Base-by-base conservation (phyloP, 2,888 invertebrate species). In the Chaetoderma sp. region DNA sequence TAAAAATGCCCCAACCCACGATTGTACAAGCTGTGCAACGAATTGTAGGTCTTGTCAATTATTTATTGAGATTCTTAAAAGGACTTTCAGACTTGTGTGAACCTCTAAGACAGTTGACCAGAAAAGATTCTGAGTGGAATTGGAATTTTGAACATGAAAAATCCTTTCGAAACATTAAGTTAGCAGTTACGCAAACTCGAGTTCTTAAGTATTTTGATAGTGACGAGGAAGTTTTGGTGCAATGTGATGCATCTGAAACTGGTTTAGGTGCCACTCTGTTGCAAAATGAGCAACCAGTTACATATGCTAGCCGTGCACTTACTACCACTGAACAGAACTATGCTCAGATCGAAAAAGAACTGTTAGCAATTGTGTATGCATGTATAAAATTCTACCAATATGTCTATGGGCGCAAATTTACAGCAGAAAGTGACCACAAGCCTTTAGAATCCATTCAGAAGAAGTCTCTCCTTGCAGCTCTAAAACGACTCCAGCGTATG, bases 141-240 rank as follows among this genome's bases (percentile, higher is more conserved):
- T n/a, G n/a, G 21, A 18, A 33, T 10, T 28, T 63, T 13, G 58
- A 63, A 10, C 63, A 68, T 33, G 68, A 54, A 21, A 50, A 65
- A 52, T 33, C 58, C 10, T 49, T 70, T 8, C 27, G 57, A 13
- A 21, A 60, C 16, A 44, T 65, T 1, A 65, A 62, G 30, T 27
- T 50, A 4, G 36, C 62, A 21, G 39, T 71, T 10, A 39, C 66
- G 3, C 23, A 55, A n/a, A n/a, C 61, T 18, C 68, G 68, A 23
- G 61, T 70, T 10, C 27, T 71, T 16, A 44, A 47, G 28, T 69
- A 60, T 33, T 71, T 67, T 58, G 71, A 67, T 27, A 36, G 39
- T 13, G 5, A 8, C 3, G 50, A 59, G 21, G 60, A 54, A 18
- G 57, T 52, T 0, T 13, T 39, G 4, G n/a, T 70, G 10, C 65